Base-by-base conservation (phyloP, 2,888 invertebrate genomes). In the Meteorus cinctellus region DNA sequence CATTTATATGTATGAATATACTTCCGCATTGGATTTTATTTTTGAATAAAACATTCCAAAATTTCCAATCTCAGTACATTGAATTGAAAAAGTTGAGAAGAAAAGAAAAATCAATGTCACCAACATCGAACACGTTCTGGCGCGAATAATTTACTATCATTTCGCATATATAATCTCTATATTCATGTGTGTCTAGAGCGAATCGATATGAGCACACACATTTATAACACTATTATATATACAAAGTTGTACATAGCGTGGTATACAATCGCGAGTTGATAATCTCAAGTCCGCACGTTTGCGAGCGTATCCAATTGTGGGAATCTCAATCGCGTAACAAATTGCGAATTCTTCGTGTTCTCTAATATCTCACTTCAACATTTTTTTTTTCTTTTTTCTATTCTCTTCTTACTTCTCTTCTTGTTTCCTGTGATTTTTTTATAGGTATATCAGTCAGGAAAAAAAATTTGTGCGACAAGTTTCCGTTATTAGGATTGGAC, bases 281-380 rank as follows among this genome's bases (percentile, higher is more conserved):
- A 72, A 72, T 72, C 72, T 72, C 63, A 48, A 72, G 59, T 34
- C 29, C 48, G 65, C 36, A 65, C 65, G 36, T 65, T 65, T 65
- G 55, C 19, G 48, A 72, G 72, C 72, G 63, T 62, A 72, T 29
- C 62, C 29, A 65, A 75, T 69, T 63, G 34, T 70, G 71, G 51
- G 71, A 75, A 75, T 75, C 71, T 66, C 75, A 65, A 75, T 75
- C 66, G 75, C 75, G 60, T 75, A 75, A 59, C 75, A 71, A 75
- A 75, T 71, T 65, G 41, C 75, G 41, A 19, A 16, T 74, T 45
- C 59, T 74, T 68, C 63, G 29, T 48, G 19, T n/a, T 24, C 41
- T 31, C 63, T 48, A 63, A 29, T 72, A 51, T 55, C 55, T 55
- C 55, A 14, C 41, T 72, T 51, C 1, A 8, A 60, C 48, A 59